phyloP scores from a whole-genome alignment of 2,888 invertebrate species.

The Coleophora flavipennella region DNA sequence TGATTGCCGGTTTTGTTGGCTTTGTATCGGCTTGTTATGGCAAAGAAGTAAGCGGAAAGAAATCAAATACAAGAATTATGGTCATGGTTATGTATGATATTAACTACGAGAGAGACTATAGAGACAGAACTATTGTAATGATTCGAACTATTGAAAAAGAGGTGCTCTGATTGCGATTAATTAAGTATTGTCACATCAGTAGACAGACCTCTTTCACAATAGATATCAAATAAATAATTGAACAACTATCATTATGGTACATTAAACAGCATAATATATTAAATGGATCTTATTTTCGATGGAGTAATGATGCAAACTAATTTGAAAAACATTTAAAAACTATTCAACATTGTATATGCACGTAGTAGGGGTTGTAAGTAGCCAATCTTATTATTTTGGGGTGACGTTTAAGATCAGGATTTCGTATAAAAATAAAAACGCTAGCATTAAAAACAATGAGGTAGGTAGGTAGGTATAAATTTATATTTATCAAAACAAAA shows the following conservation, averaged over 20 bases:
- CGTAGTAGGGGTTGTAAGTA: too few species aligned
- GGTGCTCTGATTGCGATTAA: constrained; percentile 9
- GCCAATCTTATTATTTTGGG: too few species aligned
- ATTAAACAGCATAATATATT: too few species aligned
- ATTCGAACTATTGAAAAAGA: constrained; percentile 17
- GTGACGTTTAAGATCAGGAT: not conserved
- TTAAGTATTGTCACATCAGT: too few species aligned
- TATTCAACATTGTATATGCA: not conserved
- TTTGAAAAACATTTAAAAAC: constrained; percentile 16
- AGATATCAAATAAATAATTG: too few species aligned
- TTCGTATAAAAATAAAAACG: constrained; percentile 9
- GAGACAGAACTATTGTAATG: constrained; percentile 21
- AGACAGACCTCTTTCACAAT: not conserved
- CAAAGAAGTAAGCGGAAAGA: constrained; percentile 73
- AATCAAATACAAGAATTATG: constrained; percentile 67
- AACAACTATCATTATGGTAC: too few species aligned
- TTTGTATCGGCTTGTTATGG: constrained; percentile 88
- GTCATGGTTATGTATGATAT: constrained; percentile 48
- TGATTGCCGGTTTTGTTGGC: constrained; percentile 97
- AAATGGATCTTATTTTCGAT: constrained; percentile 9
- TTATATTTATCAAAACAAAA: constrained; percentile 7
- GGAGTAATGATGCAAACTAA: constrained; percentile 24
- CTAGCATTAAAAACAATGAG: constrained; percentile 11
- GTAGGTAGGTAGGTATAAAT: constrained; percentile 7
- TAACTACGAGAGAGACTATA: constrained; percentile 49